These are phyloP conservation scores for Thera obeliscata DNA, from an alignment of 2,888 invertebrate genomes.

Conservation along the genomic window DNA sequence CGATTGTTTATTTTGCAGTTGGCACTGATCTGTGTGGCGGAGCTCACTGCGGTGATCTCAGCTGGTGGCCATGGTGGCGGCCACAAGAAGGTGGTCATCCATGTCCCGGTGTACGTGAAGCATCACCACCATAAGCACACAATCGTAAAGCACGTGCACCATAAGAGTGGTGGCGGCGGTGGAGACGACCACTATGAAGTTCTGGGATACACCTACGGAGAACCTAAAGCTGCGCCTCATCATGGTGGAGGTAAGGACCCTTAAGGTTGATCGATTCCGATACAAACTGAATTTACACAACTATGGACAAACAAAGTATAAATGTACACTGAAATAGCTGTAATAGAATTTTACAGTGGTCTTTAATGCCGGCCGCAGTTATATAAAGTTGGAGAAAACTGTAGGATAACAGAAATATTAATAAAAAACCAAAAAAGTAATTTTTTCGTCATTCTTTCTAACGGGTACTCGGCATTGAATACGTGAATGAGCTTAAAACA, in stretches of 20 bases:
- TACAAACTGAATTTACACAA: too few species aligned
- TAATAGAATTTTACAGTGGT: too few species aligned
- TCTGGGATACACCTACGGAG: slow-evolving; percentile 87
- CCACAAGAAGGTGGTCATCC: slow-evolving; percentile 90
- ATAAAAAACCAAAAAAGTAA: too few species aligned
- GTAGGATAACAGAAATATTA: too few species aligned
- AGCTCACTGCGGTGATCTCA: slow-evolving; percentile 61
- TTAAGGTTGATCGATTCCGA: too few species aligned
- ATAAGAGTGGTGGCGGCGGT: slow-evolving; percentile 83
- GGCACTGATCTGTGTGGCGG: slow-evolving; percentile 68
- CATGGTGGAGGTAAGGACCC: slow-evolving; percentile 68
- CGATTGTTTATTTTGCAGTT: slow-evolving; percentile 58
- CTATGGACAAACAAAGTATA: too few species aligned
- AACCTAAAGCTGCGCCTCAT: slow-evolving; percentile 83
- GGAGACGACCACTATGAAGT: slow-evolving; percentile 87
- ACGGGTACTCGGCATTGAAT: too few species aligned
- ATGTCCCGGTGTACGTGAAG: slow-evolving; percentile 91
- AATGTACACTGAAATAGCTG: too few species aligned
- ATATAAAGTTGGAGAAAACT: too few species aligned
- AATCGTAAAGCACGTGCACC: slow-evolving; percentile 89
- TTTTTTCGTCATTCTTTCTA: too few species aligned
- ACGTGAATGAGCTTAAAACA: too few species aligned
- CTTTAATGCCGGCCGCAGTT: too few species aligned
- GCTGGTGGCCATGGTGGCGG: slow-evolving; percentile 81
- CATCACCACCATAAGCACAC: slow-evolving; percentile 92